Percentiles rank a stretch among this genome's conserved stretches.
Conservation (phyloP, 2,797 vertebrate genomes). For the Coregonus sp. region DNA sequence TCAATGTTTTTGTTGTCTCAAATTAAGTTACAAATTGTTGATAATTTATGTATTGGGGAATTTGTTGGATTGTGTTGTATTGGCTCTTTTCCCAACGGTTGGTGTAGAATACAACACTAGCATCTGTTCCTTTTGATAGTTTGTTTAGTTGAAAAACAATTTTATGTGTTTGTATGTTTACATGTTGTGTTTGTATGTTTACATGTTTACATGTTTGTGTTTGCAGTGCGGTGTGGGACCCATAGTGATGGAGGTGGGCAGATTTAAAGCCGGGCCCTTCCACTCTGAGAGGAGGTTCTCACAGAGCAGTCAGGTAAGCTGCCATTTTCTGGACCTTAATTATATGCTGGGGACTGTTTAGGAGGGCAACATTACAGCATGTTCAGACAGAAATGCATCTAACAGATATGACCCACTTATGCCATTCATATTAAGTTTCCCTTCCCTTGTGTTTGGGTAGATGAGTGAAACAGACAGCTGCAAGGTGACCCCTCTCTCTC, state of each 20-base stretch:
- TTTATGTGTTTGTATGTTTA: background rate
- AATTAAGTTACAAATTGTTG: background rate
- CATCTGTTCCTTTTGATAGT: background rate
- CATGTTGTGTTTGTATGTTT: background rate
- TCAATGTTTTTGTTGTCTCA: background rate
- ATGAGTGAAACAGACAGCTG: constrained; percentile 73
- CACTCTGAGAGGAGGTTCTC: constrained; percentile 92
- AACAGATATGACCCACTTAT: background rate
- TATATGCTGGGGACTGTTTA: background rate
- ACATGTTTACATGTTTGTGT: background rate
- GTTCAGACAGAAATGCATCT: background rate
- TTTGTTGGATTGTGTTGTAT: background rate
- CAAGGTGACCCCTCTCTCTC: constrained; percentile 69
- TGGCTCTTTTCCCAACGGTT: background rate
- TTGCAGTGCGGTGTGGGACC: constrained; percentile 88
- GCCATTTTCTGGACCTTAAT: background rate
- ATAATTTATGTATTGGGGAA: background rate
- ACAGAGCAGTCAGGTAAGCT: constrained; percentile 87
- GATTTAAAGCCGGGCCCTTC: constrained; percentile 92
- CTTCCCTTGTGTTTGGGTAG: constrained; percentile 48
- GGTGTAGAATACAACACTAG: too few relatives aligned
- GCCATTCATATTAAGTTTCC: background rate
- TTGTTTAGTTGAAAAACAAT: background rate
- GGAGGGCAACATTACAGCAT: background rate
- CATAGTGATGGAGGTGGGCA: constrained; percentile 89